These are phyloP conservation scores for Thoracochromis brauschi DNA, from an alignment of 2,113 vertebrate genomes.

Conservation along the genomic window DNA sequence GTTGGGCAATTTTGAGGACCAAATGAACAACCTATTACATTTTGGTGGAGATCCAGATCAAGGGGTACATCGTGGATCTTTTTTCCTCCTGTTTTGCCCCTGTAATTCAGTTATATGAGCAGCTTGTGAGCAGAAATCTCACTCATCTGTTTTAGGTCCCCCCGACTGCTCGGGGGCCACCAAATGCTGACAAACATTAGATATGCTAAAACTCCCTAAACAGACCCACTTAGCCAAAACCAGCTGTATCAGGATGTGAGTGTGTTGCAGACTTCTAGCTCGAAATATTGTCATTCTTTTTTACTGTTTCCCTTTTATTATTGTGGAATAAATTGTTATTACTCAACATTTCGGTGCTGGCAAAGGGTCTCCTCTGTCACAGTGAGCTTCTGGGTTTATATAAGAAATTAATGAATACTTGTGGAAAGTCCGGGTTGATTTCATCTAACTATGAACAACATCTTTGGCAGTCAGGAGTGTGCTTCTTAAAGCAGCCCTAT, in stretches of 20 bases:
- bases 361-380: neutral
- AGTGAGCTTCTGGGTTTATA: neutral
- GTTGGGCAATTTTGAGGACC: neutral
- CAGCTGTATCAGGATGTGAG: neutral
- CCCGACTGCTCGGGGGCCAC: neutral
- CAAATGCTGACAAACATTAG: neutral
- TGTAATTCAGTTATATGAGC: neutral
- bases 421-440: neutral
- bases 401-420: neutral
- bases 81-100: neutral
- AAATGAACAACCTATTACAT: neutral
- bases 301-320: neutral
- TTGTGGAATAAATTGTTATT: neutral
- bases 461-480: neutral
- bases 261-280: neutral
- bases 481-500: neutral
- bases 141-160: neutral
- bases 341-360: neutral
- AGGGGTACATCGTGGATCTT: neutral
- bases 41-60: neutral
- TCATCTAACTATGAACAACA: neutral
- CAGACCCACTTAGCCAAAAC: neutral
- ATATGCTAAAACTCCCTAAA: neutral
- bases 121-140: neutral
- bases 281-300: neutral